Conservation (phyloP, 2,797 vertebrate genomes). For the Falco novaeseelandiae region DNA sequence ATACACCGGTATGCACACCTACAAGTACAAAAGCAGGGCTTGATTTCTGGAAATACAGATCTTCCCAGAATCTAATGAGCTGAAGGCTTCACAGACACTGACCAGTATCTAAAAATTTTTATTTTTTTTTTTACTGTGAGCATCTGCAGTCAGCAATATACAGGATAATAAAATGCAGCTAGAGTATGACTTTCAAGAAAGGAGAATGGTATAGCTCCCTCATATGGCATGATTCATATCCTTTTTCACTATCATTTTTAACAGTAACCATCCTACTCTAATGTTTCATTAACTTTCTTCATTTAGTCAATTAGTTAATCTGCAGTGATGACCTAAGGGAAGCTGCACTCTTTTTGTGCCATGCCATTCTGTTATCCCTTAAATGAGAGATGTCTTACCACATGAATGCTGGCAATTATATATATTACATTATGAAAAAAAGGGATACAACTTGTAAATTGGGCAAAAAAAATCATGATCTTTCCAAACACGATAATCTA, state of each 20-base stretch:
- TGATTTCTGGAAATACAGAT: neutral
- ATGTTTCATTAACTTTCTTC: neutral
- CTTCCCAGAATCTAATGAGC: neutral
- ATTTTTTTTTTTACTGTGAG: neutral
- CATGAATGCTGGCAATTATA: constrained; percentile 20
- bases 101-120: neutral
- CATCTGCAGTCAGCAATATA: neutral
- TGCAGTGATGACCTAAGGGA: neutral
- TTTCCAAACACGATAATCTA: constrained; percentile 53
- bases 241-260: neutral
- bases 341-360: neutral
- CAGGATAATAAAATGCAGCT: neutral
- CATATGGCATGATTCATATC: neutral
- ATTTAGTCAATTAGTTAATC: neutral
- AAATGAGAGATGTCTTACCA: constrained; percentile 5
- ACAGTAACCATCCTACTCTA: neutral
- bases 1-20: fast-evolving
- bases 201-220: constrained; percentile 12
- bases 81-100: neutral
- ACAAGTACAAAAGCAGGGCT: neutral
- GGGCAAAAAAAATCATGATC: constrained; percentile 54
- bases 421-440: constrained; percentile 62
- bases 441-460: constrained; percentile 58
- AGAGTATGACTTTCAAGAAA: neutral
- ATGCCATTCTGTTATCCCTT: neutral